Base-by-base conservation (phyloP, 2,888 invertebrate genomes). In the Pogonocherus hispidulus region DNA sequence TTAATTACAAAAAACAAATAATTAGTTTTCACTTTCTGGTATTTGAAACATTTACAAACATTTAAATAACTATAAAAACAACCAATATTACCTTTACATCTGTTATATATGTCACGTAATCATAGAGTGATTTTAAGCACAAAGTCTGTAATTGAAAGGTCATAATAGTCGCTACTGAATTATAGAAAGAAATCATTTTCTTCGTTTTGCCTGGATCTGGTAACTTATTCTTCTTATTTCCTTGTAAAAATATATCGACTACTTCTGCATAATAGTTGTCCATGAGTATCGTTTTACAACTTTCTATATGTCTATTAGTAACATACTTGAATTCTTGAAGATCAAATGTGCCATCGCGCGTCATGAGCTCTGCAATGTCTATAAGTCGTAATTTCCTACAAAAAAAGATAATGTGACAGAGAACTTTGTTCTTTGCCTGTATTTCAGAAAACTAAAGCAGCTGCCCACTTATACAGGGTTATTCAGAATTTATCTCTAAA, bases 111-210 rank as follows among this genome's bases (percentile, higher is more conserved):
- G 92, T 87, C 0, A 93, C 91, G 81, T 91, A 97, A 73, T 93
- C 93, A 55, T 90, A 87, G 79, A 97, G 89, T 3, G 96, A 96
- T 76, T 92, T 90, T 46, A 95, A 86, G 75, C 94, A 94, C 32
- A 97, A 84, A 19, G 91, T 90, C 83, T 96, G 95, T 65, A 98
- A 86, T 79, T 96, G 94, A 77, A 92, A 92, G 0, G 95, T 94
- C 97, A 97, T 97, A 44, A 97, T 87, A 23, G 93, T 92, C 0
- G 93, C 93, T 1, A 96, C 90, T 78, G 95, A 93, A 83, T 96
- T 93, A 83, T 93, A 97, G 84, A 96, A 96, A 49, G 91, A 90
- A 76, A 89, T 90, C 84, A 93, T 90, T 81, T 90, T 89, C 11
- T 87, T 88, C 16, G 88, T 88, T 73, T 92, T 90, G 54, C 89